Evolutionary conservation across 2,797 vertebrate species (phyloP), one percentile per base, ranked within the genome.

Genomic region (Acanthurus lineatus): DNA sequence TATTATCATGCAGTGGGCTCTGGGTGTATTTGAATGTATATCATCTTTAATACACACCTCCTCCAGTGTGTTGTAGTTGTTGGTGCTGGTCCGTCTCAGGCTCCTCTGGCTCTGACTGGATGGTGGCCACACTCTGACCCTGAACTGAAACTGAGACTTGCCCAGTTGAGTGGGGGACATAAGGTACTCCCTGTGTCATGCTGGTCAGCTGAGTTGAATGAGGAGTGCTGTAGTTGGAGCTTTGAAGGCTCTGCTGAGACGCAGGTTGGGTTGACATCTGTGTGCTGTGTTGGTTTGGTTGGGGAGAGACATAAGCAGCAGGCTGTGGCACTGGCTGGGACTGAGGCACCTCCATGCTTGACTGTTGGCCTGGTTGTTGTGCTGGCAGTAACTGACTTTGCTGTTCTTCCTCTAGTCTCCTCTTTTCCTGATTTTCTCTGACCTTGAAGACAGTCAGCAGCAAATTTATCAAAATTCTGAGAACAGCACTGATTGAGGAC

Each of bases 391-490:
- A 61, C 42, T 78, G 91, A 63, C 64, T 77, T 86, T 94, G 96
- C 84, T 95, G 95, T 82, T 96, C 91, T 90, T 98, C 96, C 87
- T 98, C 96, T 73, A 96, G 92, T 66, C 95, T 97, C 83, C 93
- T 96, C 91, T 97, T 99, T 86, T 99, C 97, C 88, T 98, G 97
- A n/a, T 97, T 96, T 86, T 99, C 97, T 74, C 97, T 94, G 56
- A 99, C 98, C 94, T 95, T 79, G 6, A 84, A 76, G 56, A 70
- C 35, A 86, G 17, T 70, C 16, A 54, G 20, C 11, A 63, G 15
- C 4, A 77, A 59, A 59, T 38, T 5, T 32, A 49, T 76, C 56
- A 42, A 64, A 65, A 68, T 19, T 12, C 32, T 45, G 0, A 63
- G 38, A 3, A 64, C 1, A 44, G 16, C n/a, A 61, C 15, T 5